Percentiles rank a stretch among this genome's conserved stretches.
Evolutionary conservation across 2,888 invertebrate genomes (phyloP).

Genomic region (Ectropis crepuscularia): DNA sequence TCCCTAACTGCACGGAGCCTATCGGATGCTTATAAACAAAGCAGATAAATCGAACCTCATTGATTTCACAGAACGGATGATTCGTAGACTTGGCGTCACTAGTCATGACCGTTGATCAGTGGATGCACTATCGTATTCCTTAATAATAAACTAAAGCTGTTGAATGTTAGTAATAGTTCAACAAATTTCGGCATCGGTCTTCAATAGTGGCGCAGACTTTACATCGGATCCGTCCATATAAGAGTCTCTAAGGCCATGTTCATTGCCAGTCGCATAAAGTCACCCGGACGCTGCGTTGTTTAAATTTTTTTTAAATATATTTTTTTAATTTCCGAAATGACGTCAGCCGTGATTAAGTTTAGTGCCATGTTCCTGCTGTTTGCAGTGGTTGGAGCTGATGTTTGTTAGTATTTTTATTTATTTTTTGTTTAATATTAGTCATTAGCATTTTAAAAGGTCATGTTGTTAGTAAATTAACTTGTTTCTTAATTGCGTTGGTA

Average conservation of each 20-base stretch:
- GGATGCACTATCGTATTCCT: too few species aligned
- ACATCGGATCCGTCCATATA: slow-evolving; percentile 67
- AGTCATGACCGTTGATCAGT: too few species aligned
- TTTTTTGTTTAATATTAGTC: slow-evolving; percentile 5
- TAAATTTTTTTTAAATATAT: slow-evolving; percentile 51
- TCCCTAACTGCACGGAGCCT: slow-evolving; percentile 13
- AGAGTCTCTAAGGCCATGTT: slow-evolving; percentile 68
- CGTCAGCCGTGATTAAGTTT: slow-evolving; percentile 76
- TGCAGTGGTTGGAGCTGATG: slow-evolving; percentile 68
- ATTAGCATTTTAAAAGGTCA: not conserved
- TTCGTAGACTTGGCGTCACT: slow-evolving; percentile 42
- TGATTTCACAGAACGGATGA: slow-evolving; percentile 61
- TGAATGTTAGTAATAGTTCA: too few species aligned
- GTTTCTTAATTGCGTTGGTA: not conserved
- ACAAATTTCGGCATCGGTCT: too few species aligned
- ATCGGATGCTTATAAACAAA: slow-evolving; percentile 16
- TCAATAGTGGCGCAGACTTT: too few species aligned
- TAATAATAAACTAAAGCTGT: too few species aligned
- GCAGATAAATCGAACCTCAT: slow-evolving; percentile 30
- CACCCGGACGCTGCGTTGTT: slow-evolving; percentile 60
- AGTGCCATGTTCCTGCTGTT: slow-evolving; percentile 76
- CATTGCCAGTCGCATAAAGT: slow-evolving; percentile 71
- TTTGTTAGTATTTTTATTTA: slow-evolving; percentile 64
- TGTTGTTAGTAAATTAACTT: not conserved
- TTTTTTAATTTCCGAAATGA: slow-evolving; percentile 61